Conservation (phyloP, 2,797 vertebrate species). For the Morelia viridis region DNA sequence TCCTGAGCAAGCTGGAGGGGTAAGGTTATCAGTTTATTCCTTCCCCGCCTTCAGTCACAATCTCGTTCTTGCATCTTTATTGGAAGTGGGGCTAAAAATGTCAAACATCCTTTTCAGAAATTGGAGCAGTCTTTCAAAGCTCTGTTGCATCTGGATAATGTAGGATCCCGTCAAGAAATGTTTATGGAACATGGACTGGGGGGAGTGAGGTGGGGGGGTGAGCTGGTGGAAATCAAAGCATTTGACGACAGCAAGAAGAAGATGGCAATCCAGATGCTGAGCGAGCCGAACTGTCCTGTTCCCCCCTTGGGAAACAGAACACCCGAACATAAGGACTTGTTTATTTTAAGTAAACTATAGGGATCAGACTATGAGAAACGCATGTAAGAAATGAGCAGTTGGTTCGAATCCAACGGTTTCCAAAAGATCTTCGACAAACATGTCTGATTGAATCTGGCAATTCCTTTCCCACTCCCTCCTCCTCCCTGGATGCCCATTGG, state of each 20-base stretch:
- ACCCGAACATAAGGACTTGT: slow-evolving; percentile 64
- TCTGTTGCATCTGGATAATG: slow-evolving; percentile 48
- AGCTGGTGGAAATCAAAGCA: slow-evolving; percentile 34
- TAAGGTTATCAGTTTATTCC: not conserved
- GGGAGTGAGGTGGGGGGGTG: not conserved
- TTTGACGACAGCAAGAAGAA: slow-evolving; percentile 49
- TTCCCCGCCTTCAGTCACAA: not conserved
- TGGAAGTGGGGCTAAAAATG: slow-evolving; percentile 36
- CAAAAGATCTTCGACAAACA: slow-evolving; percentile 59
- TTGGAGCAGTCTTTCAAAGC: slow-evolving; percentile 7
- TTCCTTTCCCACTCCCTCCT: not conserved
- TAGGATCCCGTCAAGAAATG: slow-evolving; percentile 46
- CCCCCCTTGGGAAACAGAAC: slow-evolving; percentile 53
- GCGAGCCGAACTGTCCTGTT: slow-evolving; percentile 40
- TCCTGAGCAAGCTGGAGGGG: accelerated
- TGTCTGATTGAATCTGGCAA: slow-evolving; percentile 59
- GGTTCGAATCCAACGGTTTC: slow-evolving; percentile 60
- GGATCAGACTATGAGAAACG: slow-evolving; percentile 57
- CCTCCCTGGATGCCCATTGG: not conserved
- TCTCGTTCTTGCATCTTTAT: slow-evolving; percentile 7
- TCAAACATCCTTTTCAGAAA: slow-evolving; percentile 21
- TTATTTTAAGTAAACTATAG: slow-evolving; percentile 72
- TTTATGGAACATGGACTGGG: slow-evolving; percentile 44
- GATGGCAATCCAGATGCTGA: slow-evolving; percentile 37
- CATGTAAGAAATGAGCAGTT: slow-evolving; percentile 62